These are phyloP conservation scores for Amphiprion clarkii DNA, from an alignment of 2,797 vertebrate species.

Conservation along the genomic window DNA sequence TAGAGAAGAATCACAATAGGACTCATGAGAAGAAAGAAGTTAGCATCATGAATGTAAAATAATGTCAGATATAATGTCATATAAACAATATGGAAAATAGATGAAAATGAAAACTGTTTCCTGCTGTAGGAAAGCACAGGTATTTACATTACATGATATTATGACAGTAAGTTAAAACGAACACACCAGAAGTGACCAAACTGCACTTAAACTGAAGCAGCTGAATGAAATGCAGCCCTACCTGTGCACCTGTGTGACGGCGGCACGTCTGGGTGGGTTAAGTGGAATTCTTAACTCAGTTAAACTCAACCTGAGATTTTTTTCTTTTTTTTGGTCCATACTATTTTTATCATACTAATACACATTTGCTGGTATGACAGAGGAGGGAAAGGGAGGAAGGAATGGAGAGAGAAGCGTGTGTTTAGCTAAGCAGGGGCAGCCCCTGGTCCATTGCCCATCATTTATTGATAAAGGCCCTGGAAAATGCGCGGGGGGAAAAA, in stretches of 20 bases:
- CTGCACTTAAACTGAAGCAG: too few species aligned
- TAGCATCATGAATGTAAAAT: too few species aligned
- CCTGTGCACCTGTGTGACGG: neutral
- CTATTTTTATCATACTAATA: slow-evolving; percentile 32
- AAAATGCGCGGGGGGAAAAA: slow-evolving; percentile 79
- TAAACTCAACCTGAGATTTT: neutral
- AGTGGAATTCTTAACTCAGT: neutral
- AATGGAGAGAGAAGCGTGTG: slow-evolving; percentile 65
- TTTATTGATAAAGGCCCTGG: slow-evolving; percentile 95
- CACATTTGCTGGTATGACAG: slow-evolving; percentile 50
- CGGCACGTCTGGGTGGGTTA: neutral
- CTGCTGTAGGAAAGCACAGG: too few species aligned
- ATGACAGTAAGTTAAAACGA: neutral
- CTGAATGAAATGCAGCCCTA: neutral
- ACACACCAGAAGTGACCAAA: neutral
- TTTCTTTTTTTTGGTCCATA: neutral
- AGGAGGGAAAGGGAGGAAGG: slow-evolving; percentile 32
- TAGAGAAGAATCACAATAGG: too few species aligned
- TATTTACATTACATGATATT: too few species aligned
- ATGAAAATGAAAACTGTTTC: too few species aligned
- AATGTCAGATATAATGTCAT: too few species aligned
- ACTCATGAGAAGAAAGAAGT: too few species aligned
- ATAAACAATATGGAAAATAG: too few species aligned
- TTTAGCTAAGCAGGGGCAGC: slow-evolving; percentile 86
- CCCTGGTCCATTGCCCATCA: slow-evolving; percentile 90